Conservation (phyloP, 2,113 vertebrate species). For the Proteles cristata region DNA sequence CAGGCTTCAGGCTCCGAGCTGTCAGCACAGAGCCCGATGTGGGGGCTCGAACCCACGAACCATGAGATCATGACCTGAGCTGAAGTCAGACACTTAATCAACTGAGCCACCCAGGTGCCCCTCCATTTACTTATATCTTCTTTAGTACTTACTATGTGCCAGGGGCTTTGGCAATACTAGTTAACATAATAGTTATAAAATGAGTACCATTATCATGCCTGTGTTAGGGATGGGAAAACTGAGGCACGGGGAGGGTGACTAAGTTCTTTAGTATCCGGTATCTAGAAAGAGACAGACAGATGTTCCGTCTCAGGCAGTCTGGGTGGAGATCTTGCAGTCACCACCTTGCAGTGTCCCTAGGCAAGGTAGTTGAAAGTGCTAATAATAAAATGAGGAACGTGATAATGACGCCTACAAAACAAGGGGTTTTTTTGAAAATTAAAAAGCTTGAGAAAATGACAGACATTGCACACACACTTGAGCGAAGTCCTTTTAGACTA, state of each 20-base stretch:
- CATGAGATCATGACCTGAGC: no score
- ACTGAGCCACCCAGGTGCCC: no score
- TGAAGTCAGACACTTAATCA: no score
- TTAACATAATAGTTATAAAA: neutral
- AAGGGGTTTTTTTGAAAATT: neutral
- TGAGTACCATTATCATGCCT: neutral
- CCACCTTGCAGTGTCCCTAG: neutral
- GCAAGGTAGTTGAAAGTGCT: neutral
- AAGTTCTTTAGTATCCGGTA: neutral
- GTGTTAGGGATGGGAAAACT: neutral
- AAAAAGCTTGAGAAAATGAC: neutral
- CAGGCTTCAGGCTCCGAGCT: no score
- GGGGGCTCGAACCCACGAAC: no score
- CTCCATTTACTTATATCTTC: neutral
- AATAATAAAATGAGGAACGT: neutral
- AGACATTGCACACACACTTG: neutral
- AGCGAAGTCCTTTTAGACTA: neutral
- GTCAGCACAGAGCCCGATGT: no score
- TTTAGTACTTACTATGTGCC: neutral
- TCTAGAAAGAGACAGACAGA: neutral
- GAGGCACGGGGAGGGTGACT: neutral
- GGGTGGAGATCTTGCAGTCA: neutral
- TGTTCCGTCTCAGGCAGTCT: neutral
- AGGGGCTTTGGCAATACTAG: neutral
- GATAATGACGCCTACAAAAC: neutral